Conservation (phyloP, 1,140 invertebrate species). For the Thalassaphorura encarpata region DNA sequence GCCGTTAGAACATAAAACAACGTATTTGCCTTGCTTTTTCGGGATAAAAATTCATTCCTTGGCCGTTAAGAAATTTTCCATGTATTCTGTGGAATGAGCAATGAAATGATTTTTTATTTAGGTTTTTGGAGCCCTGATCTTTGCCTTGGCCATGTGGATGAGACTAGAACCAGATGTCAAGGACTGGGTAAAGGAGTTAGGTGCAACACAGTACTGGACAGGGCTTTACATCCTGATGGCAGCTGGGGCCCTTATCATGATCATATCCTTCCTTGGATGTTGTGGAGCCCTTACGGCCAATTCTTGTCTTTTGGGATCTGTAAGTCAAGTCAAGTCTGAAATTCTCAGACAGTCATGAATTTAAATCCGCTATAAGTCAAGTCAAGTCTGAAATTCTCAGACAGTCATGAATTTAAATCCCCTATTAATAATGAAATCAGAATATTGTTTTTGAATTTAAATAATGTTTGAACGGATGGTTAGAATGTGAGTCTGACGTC, state of each 20-base stretch:
- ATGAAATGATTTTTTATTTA: conserved; percentile 40
- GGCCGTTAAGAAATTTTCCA: neutral
- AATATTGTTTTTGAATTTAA: too few species aligned
- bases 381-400: neutral
- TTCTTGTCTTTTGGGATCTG: conserved; percentile 33
- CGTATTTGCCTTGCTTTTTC: neutral
- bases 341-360: neutral
- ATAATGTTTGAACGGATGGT: too few species aligned
- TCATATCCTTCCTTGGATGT: conserved; percentile 57
- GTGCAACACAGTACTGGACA: conserved; percentile 64
- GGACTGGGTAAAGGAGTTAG: conserved; percentile 63
- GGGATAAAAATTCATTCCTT: neutral
- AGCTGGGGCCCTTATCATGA: conserved; percentile 55
- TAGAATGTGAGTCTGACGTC: conserved; percentile 25
- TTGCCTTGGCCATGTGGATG: conserved; percentile 68
- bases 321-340: conserved; percentile 32
- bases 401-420: too few species aligned
- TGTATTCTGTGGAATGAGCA: neutral
- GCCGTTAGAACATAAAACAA: neutral
- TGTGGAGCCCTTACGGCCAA: conserved; percentile 44
- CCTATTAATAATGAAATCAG: too few species aligned
- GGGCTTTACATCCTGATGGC: conserved; percentile 68
- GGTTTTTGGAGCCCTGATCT: conserved; percentile 61
- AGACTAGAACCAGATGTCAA: conserved; percentile 64
- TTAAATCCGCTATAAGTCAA: neutral